Percentiles rank a stretch among this genome's conserved stretches.
These are phyloP conservation scores for Ammodytes marinus DNA, from an alignment of 2,113 vertebrate species.

Conservation along the genomic window DNA sequence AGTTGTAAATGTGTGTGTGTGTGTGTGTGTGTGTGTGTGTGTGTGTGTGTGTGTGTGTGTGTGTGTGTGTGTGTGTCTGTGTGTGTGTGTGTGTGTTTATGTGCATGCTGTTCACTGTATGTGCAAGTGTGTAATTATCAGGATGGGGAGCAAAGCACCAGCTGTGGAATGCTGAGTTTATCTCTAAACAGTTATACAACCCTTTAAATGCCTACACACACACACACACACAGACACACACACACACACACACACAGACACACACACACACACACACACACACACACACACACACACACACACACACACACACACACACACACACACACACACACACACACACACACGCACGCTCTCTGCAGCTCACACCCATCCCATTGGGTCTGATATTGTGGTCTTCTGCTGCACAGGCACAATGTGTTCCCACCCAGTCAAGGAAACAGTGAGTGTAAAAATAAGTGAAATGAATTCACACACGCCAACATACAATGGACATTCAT, in stretches of 20 bases:
- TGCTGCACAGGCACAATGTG: constrained; percentile 36
- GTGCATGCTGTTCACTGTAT: constrained; percentile 5
- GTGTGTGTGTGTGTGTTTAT: constrained; percentile 23
- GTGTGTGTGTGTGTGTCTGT: not conserved
- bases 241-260: constrained; percentile 1
- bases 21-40: not conserved
- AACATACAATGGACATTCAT: constrained; percentile 3
- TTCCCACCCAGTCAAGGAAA: constrained; percentile 28
- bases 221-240: not conserved
- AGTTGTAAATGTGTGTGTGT: constrained; percentile 18
- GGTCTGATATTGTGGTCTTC: constrained; percentile 48
- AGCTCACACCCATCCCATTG: constrained; percentile 40
- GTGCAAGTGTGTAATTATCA: constrained; percentile 57
- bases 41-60: constrained; percentile 3
- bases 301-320: constrained; percentile 24
- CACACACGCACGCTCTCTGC: constrained; percentile 30
- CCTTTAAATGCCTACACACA: constrained; percentile 50
- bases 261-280: constrained; percentile 33
- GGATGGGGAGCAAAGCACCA: constrained; percentile 60
- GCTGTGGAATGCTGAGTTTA: constrained; percentile 69
- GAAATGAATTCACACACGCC: constrained; percentile 28
- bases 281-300: constrained; percentile 30
- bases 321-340: constrained; percentile 24
- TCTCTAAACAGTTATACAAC: constrained; percentile 68
- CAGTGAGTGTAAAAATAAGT: constrained; percentile 27